Conservation (phyloP, 1,140 invertebrate genomes). For the Battus philenor region DNA sequence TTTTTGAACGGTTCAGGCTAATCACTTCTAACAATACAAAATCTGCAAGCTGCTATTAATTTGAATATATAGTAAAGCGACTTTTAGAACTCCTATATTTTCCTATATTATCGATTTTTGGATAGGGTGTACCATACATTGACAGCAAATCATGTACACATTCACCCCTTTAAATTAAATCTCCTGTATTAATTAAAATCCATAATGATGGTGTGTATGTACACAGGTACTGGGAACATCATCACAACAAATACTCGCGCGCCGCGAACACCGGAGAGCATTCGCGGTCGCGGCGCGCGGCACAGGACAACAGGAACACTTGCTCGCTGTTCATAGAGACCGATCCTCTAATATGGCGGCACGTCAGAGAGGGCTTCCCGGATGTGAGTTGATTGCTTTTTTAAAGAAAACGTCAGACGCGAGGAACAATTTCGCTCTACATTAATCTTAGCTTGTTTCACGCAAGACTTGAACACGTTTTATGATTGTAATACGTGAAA, state of each 20-base stretch:
- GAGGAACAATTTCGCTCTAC: constrained; percentile 1
- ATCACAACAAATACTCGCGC: constrained; percentile 79
- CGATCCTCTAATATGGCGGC: constrained; percentile 97
- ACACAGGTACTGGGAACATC: constrained; percentile 54
- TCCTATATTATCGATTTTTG: too few relatives aligned
- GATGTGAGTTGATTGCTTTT: constrained; percentile 75
- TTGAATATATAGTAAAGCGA: too few relatives aligned
- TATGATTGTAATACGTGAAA: constrained; percentile 10
- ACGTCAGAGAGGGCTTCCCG: constrained; percentile 85
- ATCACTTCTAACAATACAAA: too few relatives aligned
- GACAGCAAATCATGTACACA: too few relatives aligned
- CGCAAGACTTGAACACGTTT: constrained; percentile 1
- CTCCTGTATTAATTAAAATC: too few relatives aligned
- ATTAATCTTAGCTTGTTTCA: not conserved
- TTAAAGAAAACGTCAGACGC: constrained; percentile 18
- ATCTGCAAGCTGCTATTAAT: too few relatives aligned
- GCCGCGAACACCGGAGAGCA: constrained; percentile 79
- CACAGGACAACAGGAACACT: constrained; percentile 83
- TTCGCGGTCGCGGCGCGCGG: constrained; percentile 72
- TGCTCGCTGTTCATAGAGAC: constrained; percentile 98
- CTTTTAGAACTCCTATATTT: too few relatives aligned
- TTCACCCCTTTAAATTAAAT: not conserved
- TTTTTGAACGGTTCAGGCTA: too few relatives aligned
- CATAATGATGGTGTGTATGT: too few relatives aligned
- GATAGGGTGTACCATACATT: not conserved